Base-by-base conservation (phyloP, 2,888 invertebrate genomes). In the Mystacides longicornis region DNA sequence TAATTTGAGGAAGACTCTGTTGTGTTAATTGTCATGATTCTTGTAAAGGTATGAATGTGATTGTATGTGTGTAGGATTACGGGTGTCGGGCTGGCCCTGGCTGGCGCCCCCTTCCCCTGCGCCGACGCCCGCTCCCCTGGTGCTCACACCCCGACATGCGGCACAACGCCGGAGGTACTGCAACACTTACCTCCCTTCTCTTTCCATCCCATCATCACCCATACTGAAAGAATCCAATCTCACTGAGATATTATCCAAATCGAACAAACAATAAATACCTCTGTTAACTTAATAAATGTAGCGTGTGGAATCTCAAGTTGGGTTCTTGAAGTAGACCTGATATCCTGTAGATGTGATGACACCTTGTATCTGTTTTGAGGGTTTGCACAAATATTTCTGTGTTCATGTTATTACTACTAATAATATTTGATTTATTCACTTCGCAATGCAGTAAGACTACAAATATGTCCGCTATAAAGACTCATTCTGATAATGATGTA, bases 31-130 rank as follows among this genome's bases (percentile, higher is more conserved):
- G 49, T 58, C 58, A 56, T 68, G 37, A n/a, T 37, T 37, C 14
- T 37, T 3, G 37, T 7, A 37, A 37, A 37, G 37, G 45, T 19
- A 19, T 21, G 66, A 67, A 62, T 64, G 68, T 67, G 70, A 67
- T 69, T 64, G 69, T 68, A 69, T 54, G 59, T 68, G 66, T 71
- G 73, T 79, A 85, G 87, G 86, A 79, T 84, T 85, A 79, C 85
- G 87, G 74, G 81, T 86, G 75, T 85, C 86, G 69, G 81, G 85
- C 77, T 80, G 82, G 77, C 73, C 86, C 73, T 87, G 86, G 87
- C 85, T 86, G 74, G 78, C 83, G 64, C 79, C 83, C 63, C 78
- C 82, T 64, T 81, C 81, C 65, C 79, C 69, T 68, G 78, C 68
- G 73, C 72, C 62, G 69, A 77, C 68, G 68, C 72, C 63, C 69